These are phyloP conservation scores for Pluvianellus socialis DNA, from an alignment of 2,113 vertebrate genomes.

Conservation along the genomic window DNA sequence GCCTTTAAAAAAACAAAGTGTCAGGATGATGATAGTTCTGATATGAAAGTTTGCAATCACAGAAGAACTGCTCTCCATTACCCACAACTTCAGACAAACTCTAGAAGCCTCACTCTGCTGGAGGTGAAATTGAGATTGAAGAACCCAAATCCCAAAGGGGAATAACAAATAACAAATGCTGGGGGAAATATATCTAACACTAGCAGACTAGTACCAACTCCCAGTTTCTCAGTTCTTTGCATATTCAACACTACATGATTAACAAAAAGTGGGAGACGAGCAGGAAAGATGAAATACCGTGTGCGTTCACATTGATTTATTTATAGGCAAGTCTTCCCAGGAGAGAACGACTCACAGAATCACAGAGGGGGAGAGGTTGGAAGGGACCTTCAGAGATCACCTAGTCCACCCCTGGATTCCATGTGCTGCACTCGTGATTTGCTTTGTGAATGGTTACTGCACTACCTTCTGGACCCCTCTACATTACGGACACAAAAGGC, in stretches of 20 bases:
- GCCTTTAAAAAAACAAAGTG: not conserved
- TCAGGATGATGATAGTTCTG: not conserved
- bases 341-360: not conserved
- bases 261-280: not conserved
- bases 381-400: not conserved
- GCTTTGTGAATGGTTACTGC: not conserved
- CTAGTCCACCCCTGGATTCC: not conserved
- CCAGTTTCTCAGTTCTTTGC: not conserved
- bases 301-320: not conserved
- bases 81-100: not conserved
- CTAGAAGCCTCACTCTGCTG: not conserved
- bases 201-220: not conserved
- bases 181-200: not conserved
- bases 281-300: not conserved
- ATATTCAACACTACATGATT: not conserved
- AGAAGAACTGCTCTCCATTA: not conserved
- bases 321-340: not conserved
- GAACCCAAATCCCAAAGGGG: not conserved
- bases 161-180: not conserved
- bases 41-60: not conserved
- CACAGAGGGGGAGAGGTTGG: not conserved
- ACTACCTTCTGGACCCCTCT: not conserved
- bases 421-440: not conserved
- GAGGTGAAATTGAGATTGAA: not conserved
- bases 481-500: not conserved